These are phyloP conservation scores for Melangyna quadrimaculata DNA, from an alignment of 2,888 invertebrate genomes.

Conservation along the genomic window DNA sequence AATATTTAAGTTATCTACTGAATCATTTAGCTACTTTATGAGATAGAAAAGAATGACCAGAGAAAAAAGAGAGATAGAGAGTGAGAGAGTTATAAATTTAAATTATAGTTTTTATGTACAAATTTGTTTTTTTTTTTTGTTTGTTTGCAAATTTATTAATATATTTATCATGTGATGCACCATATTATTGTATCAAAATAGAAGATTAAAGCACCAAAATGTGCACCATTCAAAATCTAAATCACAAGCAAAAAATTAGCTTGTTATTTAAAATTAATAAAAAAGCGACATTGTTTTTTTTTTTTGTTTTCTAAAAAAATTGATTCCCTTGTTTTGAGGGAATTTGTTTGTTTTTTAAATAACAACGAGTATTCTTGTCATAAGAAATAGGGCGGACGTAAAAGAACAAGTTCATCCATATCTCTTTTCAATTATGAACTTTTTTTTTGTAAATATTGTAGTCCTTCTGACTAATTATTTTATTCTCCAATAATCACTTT, in stretches of 20 bases:
- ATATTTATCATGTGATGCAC: slow-evolving; percentile 30
- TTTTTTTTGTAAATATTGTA: slow-evolving; percentile 11
- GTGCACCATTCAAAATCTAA: slow-evolving; percentile 30
- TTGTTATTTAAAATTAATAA: not conserved
- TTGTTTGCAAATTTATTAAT: not conserved
- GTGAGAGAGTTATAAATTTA: slow-evolving; percentile 32
- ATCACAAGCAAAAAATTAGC: slow-evolving; percentile 31
- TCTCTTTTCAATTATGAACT: slow-evolving; percentile 31
- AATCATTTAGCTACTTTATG: slow-evolving; percentile 41
- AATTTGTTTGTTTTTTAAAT: slow-evolving; percentile 14
- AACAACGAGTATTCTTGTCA: slow-evolving; percentile 67
- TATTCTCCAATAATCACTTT: slow-evolving; percentile 23
- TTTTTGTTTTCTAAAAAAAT: not conserved
- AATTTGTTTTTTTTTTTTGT: not conserved
- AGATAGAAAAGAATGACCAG: slow-evolving; percentile 40
- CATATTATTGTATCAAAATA: slow-evolving; percentile 44
- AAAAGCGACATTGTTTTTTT: slow-evolving; percentile 9
- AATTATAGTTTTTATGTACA: slow-evolving; percentile 17
- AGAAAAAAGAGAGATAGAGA: slow-evolving; percentile 19
- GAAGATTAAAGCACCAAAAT: slow-evolving; percentile 52
- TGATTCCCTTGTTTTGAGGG: not conserved
- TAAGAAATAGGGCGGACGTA: slow-evolving; percentile 28
- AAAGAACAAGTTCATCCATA: not conserved
- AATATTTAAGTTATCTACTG: slow-evolving; percentile 36
- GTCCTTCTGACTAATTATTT: slow-evolving; percentile 51